These are phyloP conservation scores for Lycodopsis pacificus DNA, from an alignment of 2,797 vertebrate genomes.

Conservation along the genomic window DNA sequence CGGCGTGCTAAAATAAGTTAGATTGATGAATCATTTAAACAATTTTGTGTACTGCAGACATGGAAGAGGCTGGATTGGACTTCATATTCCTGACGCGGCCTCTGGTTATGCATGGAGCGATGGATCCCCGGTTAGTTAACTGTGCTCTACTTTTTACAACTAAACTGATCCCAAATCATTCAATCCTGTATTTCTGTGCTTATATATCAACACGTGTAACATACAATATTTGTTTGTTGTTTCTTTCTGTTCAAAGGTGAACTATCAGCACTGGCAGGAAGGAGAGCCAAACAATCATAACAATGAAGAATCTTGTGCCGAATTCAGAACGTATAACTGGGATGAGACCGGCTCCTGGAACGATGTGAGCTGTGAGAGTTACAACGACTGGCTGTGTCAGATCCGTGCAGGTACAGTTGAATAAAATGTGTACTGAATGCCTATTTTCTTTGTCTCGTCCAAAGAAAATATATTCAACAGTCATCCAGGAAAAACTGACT, in stretches of 20 bases:
- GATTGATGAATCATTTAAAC: not conserved
- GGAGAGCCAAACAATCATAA: conserved; percentile 95
- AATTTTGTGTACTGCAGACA: conserved; percentile 21
- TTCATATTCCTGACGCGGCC: conserved; percentile 84
- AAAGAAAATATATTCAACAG: not conserved
- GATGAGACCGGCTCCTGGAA: conserved; percentile 85
- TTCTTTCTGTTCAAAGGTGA: conserved; percentile 79
- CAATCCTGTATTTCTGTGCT: not conserved
- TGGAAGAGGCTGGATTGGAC: conserved; percentile 90
- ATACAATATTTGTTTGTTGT: not conserved
- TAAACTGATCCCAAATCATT: not conserved
- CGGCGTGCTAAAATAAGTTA: not conserved
- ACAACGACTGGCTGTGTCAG: conserved; percentile 92
- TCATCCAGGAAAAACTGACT: conserved; percentile 1
- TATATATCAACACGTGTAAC: not conserved
- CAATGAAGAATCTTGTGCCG: conserved; percentile 88
- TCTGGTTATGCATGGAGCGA: conserved; percentile 92
- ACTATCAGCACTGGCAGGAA: conserved; percentile 90
- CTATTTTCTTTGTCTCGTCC: not conserved
- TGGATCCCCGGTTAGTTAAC: conserved; percentile 89
- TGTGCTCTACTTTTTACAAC: not conserved
- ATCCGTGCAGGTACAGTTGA: conserved; percentile 89
- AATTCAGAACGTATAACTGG: conserved; percentile 71
- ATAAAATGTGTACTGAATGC: not conserved
- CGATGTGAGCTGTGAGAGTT: conserved; percentile 89